Conservation (phyloP, 1,140 invertebrate genomes). For the Drosophila fuyamai region DNA sequence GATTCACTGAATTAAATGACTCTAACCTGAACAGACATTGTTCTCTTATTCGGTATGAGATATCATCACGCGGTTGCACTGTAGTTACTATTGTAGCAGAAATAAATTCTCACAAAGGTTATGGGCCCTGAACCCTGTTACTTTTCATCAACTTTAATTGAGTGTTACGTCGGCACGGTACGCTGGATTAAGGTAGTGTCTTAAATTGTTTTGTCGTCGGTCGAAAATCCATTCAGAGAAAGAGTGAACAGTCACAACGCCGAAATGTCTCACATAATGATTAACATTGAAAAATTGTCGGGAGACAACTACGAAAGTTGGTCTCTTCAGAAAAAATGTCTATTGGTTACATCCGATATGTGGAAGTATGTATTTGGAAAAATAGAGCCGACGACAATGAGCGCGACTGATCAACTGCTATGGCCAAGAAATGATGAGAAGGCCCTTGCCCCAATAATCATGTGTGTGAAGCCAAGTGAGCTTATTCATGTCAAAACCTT, state of each 20-base stretch:
- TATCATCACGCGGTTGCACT: too few species aligned
- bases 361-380: not conserved
- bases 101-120: too few species aligned
- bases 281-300: not conserved
- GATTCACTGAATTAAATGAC: not conserved
- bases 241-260: not conserved
- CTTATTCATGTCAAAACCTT: not conserved
- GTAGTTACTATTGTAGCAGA: too few species aligned
- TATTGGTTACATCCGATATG: too few species aligned
- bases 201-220: too few species aligned
- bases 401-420: not conserved
- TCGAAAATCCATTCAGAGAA: not conserved
- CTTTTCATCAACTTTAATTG: too few species aligned
- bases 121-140: too few species aligned
- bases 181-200: too few species aligned
- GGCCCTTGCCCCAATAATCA: not conserved
- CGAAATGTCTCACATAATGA: not conserved
- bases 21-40: not conserved
- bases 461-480: not conserved
- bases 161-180: too few species aligned
- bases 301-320: too few species aligned
- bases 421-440: conserved; percentile 1
- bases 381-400: not conserved
- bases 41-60: not conserved
- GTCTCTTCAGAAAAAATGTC: too few species aligned